phyloP scores from a whole-genome alignment of 2,797 vertebrate species.

The Erpetoichthys calabaricus region DNA sequence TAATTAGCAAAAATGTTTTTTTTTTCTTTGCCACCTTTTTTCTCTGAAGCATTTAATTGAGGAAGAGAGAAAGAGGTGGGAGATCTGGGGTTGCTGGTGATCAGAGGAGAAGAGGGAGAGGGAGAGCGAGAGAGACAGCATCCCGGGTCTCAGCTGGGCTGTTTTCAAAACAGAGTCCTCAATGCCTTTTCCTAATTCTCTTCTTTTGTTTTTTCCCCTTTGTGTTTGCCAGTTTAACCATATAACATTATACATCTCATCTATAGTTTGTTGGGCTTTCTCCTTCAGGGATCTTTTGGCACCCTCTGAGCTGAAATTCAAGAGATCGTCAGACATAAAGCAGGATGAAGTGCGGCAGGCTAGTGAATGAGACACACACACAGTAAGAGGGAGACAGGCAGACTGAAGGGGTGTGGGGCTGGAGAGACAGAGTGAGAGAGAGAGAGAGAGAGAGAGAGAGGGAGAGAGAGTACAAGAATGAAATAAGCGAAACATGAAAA shows the following conservation, averaged over 20 bases:
- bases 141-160: conserved; percentile 87
- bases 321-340: conserved; percentile 80
- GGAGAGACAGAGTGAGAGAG: conserved; percentile 18
- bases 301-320: conserved; percentile 72
- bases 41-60: conserved; percentile 63
- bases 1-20: conserved; percentile 93
- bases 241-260: conserved; percentile 99
- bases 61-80: conserved; percentile 30
- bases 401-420: not conserved
- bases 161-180: conserved; percentile 97
- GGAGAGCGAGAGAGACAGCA: conserved; percentile 41
- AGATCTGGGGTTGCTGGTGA: conserved; percentile 26
- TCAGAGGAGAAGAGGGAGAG: conserved; percentile 18
- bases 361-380: conserved; percentile 27
- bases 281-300: conserved; percentile 71
- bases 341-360: conserved; percentile 55
- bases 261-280: conserved; percentile 84
- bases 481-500: conserved; percentile 35
- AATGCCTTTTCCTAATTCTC: conserved; percentile 92
- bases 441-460: conserved; percentile 26
- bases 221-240: conserved; percentile 98
- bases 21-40: conserved; percentile 64
- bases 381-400: conserved; percentile 8
- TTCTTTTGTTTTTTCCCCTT: conserved; percentile 86
- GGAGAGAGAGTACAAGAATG: conserved; percentile 29